These are phyloP conservation scores for Erpornis zantholeuca DNA, from an alignment of 2,113 vertebrate genomes.

Conservation along the genomic window DNA sequence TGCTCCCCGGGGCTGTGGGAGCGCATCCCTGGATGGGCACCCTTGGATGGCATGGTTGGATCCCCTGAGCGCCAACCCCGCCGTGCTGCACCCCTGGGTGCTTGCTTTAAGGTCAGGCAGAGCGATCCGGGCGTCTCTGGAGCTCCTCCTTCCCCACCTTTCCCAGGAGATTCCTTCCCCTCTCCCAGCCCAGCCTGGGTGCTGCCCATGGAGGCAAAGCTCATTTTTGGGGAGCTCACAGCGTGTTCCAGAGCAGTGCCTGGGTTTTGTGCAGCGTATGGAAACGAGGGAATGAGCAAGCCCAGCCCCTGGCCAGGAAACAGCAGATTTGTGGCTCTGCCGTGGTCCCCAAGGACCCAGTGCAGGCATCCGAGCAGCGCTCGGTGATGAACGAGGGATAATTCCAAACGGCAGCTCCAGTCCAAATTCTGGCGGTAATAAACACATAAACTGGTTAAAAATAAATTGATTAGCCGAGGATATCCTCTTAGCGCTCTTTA, in stretches of 20 bases:
- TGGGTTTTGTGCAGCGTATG: not conserved
- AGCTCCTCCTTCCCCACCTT: not conserved
- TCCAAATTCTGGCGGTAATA: conserved; percentile 17
- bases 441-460: conserved; percentile 55
- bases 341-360: not conserved
- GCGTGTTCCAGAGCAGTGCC: rapidly evolving
- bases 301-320: not conserved
- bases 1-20: not conserved
- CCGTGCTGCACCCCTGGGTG: not conserved
- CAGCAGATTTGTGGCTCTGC: not conserved
- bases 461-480: conserved; percentile 63
- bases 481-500: conserved; percentile 60
- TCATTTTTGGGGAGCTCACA: not conserved
- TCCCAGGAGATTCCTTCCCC: not conserved
- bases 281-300: not conserved
- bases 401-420: not conserved
- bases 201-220: not conserved
- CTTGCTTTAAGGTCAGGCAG: not conserved
- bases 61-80: not conserved
- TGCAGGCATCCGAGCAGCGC: not conserved
- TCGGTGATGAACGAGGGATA: not conserved
- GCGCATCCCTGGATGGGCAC: not conserved
- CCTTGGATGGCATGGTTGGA: too few species aligned
- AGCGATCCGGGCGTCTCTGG: rapidly evolving
- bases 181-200: not conserved